Percentiles rank a stretch among this genome's conserved stretches.
These are phyloP conservation scores for Dipodomys ordii DNA, from an alignment of 2,113 vertebrate genomes.

Conservation along the genomic window DNA sequence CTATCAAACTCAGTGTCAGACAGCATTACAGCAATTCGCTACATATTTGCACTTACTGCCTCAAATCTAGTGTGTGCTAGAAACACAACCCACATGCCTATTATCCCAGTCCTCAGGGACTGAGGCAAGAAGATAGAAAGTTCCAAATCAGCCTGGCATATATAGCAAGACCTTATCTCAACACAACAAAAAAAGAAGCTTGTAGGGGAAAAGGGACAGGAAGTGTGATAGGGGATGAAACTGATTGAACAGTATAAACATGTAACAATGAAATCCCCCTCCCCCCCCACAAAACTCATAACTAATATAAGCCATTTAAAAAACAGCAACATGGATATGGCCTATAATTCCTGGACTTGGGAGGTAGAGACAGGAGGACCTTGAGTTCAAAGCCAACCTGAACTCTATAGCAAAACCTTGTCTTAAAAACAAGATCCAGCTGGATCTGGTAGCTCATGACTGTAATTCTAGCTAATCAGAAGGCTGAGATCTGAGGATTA, in stretches of 20 bases:
- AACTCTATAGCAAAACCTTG: neutral
- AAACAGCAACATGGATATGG: neutral
- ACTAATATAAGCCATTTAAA: no score
- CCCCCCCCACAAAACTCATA: no score
- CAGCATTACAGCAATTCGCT: neutral
- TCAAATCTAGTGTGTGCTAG: neutral
- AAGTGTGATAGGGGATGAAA: no score
- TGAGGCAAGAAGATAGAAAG: no score
- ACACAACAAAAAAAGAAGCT: neutral
- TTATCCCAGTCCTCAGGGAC: neutral
- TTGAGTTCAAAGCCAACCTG: neutral
- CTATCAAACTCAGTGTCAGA: neutral
- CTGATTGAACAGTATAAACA: no score
- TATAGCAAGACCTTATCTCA: neutral
- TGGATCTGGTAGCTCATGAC: no score
- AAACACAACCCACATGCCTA: neutral
- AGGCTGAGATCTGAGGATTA: neutral
- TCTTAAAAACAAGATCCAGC: neutral
- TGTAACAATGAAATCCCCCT: no score
- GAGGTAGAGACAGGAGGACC: neutral
- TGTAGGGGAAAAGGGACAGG: neutral
- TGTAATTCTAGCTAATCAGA: neutral
- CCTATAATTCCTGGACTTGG: neutral
- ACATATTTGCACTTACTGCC: neutral
- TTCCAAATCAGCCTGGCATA: neutral